phyloP scores from a whole-genome alignment of 2,797 vertebrate genomes.

The Bucorvus abyssinicus region DNA sequence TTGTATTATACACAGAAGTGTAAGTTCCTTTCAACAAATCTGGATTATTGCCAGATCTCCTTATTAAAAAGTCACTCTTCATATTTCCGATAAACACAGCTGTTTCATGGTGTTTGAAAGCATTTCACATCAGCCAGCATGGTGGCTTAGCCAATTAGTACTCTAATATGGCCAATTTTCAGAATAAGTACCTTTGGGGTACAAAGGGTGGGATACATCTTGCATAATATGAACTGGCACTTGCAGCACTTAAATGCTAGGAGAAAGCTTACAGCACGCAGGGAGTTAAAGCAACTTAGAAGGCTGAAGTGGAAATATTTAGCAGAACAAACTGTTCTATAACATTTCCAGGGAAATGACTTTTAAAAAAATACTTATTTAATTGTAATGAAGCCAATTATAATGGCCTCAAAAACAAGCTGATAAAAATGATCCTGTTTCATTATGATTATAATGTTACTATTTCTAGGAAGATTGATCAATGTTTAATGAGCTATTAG shows the following conservation, averaged over 20 bases:
- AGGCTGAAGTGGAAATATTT: conserved; percentile 39
- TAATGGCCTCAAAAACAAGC: conserved; percentile 43
- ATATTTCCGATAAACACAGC: conserved; percentile 73
- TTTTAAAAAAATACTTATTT: conserved; percentile 64
- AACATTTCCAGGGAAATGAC: conserved; percentile 61
- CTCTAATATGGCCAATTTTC: conserved; percentile 61
- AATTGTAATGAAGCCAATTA: conserved; percentile 56
- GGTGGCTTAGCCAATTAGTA: conserved; percentile 64
- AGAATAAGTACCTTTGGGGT: conserved; percentile 63
- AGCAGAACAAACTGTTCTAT: conserved; percentile 63
- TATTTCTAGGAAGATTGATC: conserved; percentile 63
- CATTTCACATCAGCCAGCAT: conserved; percentile 69
- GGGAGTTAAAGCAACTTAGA: conserved; percentile 48
- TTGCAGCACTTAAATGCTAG: conserved; percentile 1
- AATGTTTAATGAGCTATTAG: conserved; percentile 61
- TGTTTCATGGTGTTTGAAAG: conserved; percentile 68
- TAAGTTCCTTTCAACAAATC: conserved; percentile 67
- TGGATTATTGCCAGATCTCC: conserved; percentile 71
- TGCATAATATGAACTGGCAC: conserved; percentile 52
- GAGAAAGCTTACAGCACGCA: conserved; percentile 14
- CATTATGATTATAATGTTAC: conserved; percentile 44
- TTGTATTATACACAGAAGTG: conserved; percentile 63
- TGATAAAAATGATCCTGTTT: conserved; percentile 29
- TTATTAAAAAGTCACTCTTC: conserved; percentile 75
- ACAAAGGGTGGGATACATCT: conserved; percentile 43